phyloP scores from a whole-genome alignment of 2,113 vertebrate genomes.

The Psettodes erumei region DNA sequence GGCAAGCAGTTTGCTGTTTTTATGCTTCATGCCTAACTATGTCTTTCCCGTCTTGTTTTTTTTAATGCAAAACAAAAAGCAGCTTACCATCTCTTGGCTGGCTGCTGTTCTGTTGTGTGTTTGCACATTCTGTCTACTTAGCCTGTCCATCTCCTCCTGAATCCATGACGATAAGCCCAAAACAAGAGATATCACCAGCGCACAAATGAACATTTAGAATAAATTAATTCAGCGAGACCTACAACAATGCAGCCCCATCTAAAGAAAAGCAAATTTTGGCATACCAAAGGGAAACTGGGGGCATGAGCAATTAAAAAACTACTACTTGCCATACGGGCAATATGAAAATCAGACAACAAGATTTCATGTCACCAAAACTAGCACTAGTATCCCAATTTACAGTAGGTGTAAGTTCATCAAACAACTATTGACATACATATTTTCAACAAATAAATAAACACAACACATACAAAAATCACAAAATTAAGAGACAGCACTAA shows the following conservation, averaged over 20 bases:
- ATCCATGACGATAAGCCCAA: constrained; percentile 56
- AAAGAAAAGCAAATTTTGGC: constrained; percentile 1
- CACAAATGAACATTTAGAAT: constrained; percentile 24
- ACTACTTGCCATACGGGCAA: neutral
- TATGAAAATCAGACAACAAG: constrained; percentile 1
- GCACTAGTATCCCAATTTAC: neutral
- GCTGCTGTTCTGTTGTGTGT: constrained; percentile 30
- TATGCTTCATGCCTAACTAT: neutral
- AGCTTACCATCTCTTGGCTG: constrained; percentile 56
- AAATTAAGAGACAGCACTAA: neutral
- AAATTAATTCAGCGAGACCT: constrained; percentile 19
- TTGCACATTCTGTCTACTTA: constrained; percentile 37
- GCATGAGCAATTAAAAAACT: constrained; percentile 24
- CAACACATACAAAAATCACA: neutral
- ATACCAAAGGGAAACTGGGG: constrained; percentile 21
- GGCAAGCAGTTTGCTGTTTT: constrained; percentile 28
- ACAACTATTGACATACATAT: neutral
- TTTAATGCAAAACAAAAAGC: constrained; percentile 58
- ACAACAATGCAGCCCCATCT: constrained; percentile 20
- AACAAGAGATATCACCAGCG: constrained; percentile 33
- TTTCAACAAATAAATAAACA: neutral
- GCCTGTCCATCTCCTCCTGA: constrained; percentile 57
- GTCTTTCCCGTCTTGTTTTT: constrained; percentile 12
- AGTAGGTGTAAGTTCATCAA: neutral
- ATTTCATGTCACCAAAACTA: neutral